These are phyloP conservation scores for Cyanoramphus novaezelandiae DNA, from an alignment of 2,113 vertebrate genomes.

Conservation along the genomic window DNA sequence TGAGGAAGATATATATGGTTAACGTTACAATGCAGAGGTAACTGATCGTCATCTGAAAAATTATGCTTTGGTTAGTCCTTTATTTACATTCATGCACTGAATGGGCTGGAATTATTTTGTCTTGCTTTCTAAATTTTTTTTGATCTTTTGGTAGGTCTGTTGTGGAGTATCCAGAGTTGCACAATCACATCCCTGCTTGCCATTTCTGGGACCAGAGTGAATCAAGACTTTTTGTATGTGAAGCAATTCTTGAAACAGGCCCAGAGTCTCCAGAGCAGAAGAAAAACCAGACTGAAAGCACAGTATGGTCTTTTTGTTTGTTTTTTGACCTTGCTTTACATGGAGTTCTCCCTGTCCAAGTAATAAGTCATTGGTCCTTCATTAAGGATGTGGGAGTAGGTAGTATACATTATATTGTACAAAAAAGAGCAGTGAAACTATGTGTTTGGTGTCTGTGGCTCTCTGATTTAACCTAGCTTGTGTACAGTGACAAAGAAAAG, in stretches of 20 bases:
- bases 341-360: background rate
- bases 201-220: conserved; percentile 96
- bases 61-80: background rate
- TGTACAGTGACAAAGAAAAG: background rate
- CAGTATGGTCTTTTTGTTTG: conserved; percentile 43
- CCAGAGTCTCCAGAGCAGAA: conserved; percentile 1
- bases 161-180: conserved; percentile 70
- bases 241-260: conserved; percentile 70
- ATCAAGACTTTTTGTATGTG: conserved; percentile 91
- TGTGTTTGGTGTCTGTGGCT: background rate
- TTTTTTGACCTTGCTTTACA: background rate
- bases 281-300: background rate
- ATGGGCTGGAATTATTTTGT: background rate
- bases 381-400: background rate
- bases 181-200: conserved; percentile 76
- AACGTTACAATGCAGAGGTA: background rate
- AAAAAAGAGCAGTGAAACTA: background rate
- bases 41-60: background rate
- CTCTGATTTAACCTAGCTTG: background rate
- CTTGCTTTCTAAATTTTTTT: background rate
- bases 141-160: conserved; percentile 67
- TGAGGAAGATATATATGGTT: background rate
- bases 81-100: background rate
- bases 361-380: background rate
- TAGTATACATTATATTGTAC: background rate